Percentiles rank a stretch among this genome's conserved stretches.
Conservation (phyloP, 2,797 vertebrate species). For the Melanotaenia maccullochi region DNA sequence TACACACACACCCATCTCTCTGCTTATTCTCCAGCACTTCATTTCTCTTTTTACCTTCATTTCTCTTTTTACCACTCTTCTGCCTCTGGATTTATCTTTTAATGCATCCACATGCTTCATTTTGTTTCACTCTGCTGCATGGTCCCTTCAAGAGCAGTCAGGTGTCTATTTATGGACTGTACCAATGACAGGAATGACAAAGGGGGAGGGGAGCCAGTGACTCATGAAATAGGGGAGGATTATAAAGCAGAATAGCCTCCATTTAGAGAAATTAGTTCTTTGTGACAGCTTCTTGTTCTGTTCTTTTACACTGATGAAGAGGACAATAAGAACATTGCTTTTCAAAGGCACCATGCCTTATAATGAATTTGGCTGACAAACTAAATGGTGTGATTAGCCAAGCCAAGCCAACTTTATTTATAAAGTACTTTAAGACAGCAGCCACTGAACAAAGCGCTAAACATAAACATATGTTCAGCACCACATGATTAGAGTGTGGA, state of each 20-base stretch:
- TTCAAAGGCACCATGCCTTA: slow-evolving; percentile 26
- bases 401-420: too few species aligned
- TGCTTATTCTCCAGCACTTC: slow-evolving; percentile 18
- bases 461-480: too few species aligned
- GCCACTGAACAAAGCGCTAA: too few species aligned
- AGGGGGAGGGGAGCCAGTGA: slow-evolving; percentile 58
- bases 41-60: not conserved
- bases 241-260: slow-evolving; percentile 66
- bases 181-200: slow-evolving; percentile 62
- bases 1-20: not conserved
- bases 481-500: slow-evolving; percentile 41
- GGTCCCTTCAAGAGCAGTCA: slow-evolving; percentile 50
- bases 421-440: too few species aligned
- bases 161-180: slow-evolving; percentile 76
- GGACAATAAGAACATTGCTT: slow-evolving; percentile 23
- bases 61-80: slow-evolving; percentile 1
- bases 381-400: slow-evolving; percentile 31
- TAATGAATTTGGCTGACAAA: slow-evolving; percentile 38
- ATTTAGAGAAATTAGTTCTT: slow-evolving; percentile 73
- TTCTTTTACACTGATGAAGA: slow-evolving; percentile 29
- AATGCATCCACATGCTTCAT: slow-evolving; percentile 32
- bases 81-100: slow-evolving; percentile 35
- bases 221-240: slow-evolving; percentile 73
- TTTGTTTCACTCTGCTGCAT: slow-evolving; percentile 39
- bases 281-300: slow-evolving; percentile 42